Conservation (phyloP, 2,113 vertebrate genomes). For the Grammatotria lemairii region DNA sequence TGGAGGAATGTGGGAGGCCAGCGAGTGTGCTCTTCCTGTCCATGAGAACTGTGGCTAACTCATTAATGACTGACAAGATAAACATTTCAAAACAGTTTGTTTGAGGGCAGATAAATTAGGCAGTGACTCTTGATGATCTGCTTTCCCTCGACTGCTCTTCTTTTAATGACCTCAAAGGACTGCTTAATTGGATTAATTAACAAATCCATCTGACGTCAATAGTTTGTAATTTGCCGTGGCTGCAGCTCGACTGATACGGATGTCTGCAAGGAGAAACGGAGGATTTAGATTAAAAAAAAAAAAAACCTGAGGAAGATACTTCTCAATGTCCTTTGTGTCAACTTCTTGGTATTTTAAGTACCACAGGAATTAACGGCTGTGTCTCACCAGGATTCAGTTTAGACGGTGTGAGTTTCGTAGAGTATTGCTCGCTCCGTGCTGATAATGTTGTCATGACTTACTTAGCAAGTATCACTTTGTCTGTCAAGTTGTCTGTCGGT, state of each 20-base stretch:
- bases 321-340: neutral
- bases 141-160: conserved; percentile 19
- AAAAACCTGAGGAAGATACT: neutral
- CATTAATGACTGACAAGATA: conserved; percentile 50
- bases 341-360: conserved; percentile 24
- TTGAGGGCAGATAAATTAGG: conserved; percentile 52
- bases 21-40: conserved; percentile 17
- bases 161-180: conserved; percentile 52
- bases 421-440: neutral
- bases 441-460: conserved; percentile 12
- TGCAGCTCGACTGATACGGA: conserved; percentile 28
- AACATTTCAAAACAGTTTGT: conserved; percentile 57
- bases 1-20: conserved; percentile 40
- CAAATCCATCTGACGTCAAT: conserved; percentile 55
- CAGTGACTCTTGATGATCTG: conserved; percentile 27
- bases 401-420: neutral
- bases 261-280: conserved; percentile 7
- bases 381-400: neutral
- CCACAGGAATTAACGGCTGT: conserved; percentile 31
- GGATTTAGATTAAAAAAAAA: neutral
- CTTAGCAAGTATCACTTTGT: conserved; percentile 19
- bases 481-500: conserved; percentile 18
- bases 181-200: conserved; percentile 70
- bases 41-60: conserved; percentile 22
- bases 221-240: conserved; percentile 47